Base-by-base conservation (phyloP, 2,797 vertebrate genomes). In the Neostethus bicornis region DNA sequence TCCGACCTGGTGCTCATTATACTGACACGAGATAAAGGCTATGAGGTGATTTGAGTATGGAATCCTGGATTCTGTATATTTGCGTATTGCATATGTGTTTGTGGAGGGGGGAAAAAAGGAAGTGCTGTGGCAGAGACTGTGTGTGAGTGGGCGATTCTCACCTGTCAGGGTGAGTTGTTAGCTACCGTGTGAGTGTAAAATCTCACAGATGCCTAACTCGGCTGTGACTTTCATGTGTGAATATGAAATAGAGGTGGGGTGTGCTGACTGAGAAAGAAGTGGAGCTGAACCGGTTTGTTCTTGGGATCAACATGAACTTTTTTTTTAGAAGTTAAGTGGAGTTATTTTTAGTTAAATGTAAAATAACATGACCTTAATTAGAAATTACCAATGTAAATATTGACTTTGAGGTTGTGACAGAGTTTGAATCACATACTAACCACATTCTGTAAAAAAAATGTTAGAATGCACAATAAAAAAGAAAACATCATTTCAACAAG, bases 171-270 rank as follows among this genome's bases (percentile, higher is more conserved):
- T 43, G 73, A 87, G 76, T 77, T 88, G 87, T 85, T 85, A 88
- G 83, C 66, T 84, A 80, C 75, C 61, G 80, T 80, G 78, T 75
- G 77, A 86, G 84, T 85, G 85, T 76, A 84, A 90, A 87, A 85
- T 84, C 84, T 86, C 80, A 86, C 79, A 78, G 61, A 85, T 79
- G 88, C 69, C 79, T 83, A 86, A 82, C 80, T 81, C 73, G 77
- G 69, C 80, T 87, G 83, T 85, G 81, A 88, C 82, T 87, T 85
- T 83, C 75, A 88, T 75, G 84, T 85, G 85, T 87, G 85, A 88
- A 86, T 80, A 81, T 79, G 74, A 75, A 84, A 71, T 61, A 45
- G 65, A 51, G 47, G 51, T 61, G 45, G 60, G 66, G 32, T 46
- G 58, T 54, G 48, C 45, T 75, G 51, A 46, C 39, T 65, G 47